Percentiles rank a stretch among this genome's conserved stretches.
Evolutionary conservation across 2,797 vertebrate genomes (phyloP).

Genomic region (Cheirogaleus major): DNA sequence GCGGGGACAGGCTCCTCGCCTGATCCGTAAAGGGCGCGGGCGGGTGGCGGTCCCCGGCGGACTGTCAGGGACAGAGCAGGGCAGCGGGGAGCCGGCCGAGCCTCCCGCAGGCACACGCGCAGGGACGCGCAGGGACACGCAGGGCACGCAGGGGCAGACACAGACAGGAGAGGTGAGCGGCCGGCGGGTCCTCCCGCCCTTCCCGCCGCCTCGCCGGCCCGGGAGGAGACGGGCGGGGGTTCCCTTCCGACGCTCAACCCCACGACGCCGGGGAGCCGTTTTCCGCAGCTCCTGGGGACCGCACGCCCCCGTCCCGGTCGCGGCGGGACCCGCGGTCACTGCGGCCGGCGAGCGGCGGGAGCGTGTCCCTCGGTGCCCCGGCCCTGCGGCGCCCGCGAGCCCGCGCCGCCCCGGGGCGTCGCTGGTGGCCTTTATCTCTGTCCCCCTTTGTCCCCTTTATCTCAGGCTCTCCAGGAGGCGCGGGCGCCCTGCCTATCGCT

Average conservation of each 20-base stretch:
- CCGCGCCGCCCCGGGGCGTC: background rate
- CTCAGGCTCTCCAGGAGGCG: conserved; percentile 78
- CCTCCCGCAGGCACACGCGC: background rate
- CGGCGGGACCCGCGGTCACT: background rate
- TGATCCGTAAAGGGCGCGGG: conserved; percentile 50
- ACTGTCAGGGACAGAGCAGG: background rate
- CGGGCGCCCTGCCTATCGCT: conserved; percentile 29
- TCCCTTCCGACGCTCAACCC: background rate
- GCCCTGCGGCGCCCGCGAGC: background rate
- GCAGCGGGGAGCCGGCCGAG: background rate
- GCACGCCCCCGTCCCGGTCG: background rate
- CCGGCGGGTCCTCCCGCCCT: background rate
- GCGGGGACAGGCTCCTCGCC: conserved; percentile 50
- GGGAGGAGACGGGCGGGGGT: background rate
- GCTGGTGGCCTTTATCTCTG: conserved; percentile 63
- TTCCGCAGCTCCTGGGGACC: background rate
- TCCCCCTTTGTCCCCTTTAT: conserved; percentile 68
- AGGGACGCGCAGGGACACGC: background rate
- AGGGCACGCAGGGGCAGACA: background rate
- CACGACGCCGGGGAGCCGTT: background rate
- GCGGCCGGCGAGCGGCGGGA: background rate
- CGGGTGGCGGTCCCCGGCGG: background rate
- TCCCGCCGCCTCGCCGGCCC: background rate
- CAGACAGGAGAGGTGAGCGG: conserved; percentile 52
- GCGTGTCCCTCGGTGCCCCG: background rate